A percentile compares a stretch with the other conserved stretches of the same genome.
These are phyloP conservation scores for Bos javanicus DNA, from an alignment of 2,113 vertebrate species.

Conservation along the genomic window DNA sequence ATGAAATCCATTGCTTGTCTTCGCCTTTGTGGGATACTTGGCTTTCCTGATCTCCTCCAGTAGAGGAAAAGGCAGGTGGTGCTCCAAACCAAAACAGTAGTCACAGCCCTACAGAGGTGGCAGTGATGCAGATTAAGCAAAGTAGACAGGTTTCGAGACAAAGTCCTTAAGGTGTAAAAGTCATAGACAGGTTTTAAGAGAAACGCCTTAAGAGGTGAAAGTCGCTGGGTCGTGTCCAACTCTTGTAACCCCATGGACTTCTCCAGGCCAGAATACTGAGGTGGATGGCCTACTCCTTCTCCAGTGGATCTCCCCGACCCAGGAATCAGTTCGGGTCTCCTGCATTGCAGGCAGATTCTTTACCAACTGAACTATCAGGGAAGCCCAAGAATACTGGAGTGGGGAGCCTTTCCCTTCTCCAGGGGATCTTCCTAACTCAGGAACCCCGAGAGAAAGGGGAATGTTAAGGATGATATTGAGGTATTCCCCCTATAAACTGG, in stretches of 20 bases:
- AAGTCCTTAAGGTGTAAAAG: not conserved
- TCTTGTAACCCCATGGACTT: not conserved
- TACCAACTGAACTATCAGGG: not conserved
- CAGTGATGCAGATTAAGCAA: not conserved
- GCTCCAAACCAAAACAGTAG: not conserved
- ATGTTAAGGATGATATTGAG: not conserved
- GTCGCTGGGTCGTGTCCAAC: fast-evolving
- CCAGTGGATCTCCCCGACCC: fast-evolving
- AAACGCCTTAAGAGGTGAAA: not conserved
- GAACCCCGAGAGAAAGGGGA: not conserved
- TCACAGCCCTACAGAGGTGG: not conserved
- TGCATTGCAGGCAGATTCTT: not conserved
- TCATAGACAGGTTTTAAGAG: not conserved
- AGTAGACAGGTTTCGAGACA: not conserved
- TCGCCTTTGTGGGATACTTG: not conserved
- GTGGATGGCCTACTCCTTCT: not conserved
- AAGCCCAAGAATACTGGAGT: not conserved
- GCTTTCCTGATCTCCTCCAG: not conserved
- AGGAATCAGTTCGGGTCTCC: not conserved
- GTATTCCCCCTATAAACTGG: not conserved
- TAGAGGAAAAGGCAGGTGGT: not conserved
- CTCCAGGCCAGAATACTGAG: not conserved
- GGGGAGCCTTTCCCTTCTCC: not conserved
- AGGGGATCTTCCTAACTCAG: not conserved
- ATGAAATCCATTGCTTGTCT: not conserved